phyloP scores from a whole-genome alignment of 2,113 vertebrate genomes.

The Crotalus horridus region DNA sequence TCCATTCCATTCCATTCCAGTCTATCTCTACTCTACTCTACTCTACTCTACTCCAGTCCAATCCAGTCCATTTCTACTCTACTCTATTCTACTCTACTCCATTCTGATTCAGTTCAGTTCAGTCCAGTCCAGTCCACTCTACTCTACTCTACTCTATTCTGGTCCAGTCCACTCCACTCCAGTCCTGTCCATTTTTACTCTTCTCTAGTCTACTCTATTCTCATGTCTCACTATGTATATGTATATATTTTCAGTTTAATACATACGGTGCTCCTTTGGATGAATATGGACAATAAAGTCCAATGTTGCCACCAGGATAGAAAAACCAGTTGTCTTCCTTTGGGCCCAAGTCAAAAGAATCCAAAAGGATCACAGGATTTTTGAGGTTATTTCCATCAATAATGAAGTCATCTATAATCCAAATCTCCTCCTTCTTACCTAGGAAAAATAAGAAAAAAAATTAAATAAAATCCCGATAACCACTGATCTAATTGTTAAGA shows the following conservation, averaged over 20 bases:
- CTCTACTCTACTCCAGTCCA: rapidly evolving
- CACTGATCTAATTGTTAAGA: conserved; percentile 36
- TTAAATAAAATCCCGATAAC: conserved; percentile 1
- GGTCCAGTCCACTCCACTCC: rapidly evolving
- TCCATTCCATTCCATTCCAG: no score
- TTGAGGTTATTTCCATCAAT: conserved; percentile 90
- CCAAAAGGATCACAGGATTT: conserved; percentile 83
- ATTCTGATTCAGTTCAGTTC: no score
- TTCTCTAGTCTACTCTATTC: background rate
- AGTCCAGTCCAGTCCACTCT: no score
- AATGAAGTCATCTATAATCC: conserved; percentile 96
- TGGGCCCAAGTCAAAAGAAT: conserved; percentile 91
- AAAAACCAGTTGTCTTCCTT: conserved; percentile 94
- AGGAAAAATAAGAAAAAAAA: conserved; percentile 32
- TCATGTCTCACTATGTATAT: background rate
- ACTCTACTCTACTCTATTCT: no score
- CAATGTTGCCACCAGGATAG: conserved; percentile 93
- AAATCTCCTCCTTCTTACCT: conserved; percentile 99
- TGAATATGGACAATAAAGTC: conserved; percentile 93
- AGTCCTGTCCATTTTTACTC: background rate
- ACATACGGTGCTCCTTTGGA: conserved; percentile 91
- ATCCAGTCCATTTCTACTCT: no score
- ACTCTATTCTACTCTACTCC: no score
- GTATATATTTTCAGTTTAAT: conserved; percentile 5
- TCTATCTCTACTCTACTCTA: no score